Conservation (phyloP, 64 coral and sea anemone species). For the Catalaphyllia jardinei region DNA sequence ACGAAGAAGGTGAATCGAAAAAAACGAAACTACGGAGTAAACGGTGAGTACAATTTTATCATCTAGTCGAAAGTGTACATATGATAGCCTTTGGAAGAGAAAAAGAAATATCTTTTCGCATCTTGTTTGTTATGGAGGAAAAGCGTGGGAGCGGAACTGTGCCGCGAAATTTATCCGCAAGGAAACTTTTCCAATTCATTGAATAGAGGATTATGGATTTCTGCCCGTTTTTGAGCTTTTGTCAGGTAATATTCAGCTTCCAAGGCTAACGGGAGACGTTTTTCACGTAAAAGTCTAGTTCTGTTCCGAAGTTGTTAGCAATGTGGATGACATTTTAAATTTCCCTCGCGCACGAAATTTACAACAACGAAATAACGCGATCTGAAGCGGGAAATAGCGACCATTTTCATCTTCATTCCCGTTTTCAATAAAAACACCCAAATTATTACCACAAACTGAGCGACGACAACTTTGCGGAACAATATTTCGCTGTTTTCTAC, state of each 20-base stretch:
- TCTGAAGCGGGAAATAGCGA: neutral
- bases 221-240: neutral
- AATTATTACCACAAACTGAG: conserved; percentile 1
- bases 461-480: neutral
- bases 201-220: conserved; percentile 16
- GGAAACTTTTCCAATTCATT: conserved; percentile 20
- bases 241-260: neutral
- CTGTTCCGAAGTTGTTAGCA: conserved; percentile 5
- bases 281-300: neutral
- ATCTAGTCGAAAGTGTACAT: neutral
- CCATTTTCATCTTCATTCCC: neutral
- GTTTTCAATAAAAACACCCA: neutral
- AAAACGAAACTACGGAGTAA: conserved; percentile 66
- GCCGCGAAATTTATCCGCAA: neutral
- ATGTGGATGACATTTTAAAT: conserved; percentile 80
- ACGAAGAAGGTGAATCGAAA: conserved; percentile 76
- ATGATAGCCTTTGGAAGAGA: conserved; percentile 1
- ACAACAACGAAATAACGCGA: neutral
- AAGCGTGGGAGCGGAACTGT: conserved; percentile 26
- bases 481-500: neutral
- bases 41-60: conserved; percentile 70
- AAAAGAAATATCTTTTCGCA: conserved; percentile 24
- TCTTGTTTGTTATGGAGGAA: conserved; percentile 16
- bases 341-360: conserved; percentile 76
- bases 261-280: neutral